These are phyloP conservation scores for Cecidostiba fungosa DNA, from an alignment of 2,888 invertebrate species.

Conservation along the genomic window DNA sequence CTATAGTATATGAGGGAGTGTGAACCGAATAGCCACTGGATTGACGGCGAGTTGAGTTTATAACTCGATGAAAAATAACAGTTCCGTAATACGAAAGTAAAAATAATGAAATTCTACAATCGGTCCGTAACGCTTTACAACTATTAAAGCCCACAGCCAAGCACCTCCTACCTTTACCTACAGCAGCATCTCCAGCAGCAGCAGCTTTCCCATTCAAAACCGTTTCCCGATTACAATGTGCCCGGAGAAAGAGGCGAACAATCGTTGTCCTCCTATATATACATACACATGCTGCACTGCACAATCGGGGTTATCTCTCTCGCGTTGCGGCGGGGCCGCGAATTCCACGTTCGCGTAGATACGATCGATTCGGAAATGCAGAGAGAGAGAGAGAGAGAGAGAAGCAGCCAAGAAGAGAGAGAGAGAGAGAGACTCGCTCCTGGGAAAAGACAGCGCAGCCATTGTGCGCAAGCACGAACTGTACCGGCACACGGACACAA, in stretches of 20 bases:
- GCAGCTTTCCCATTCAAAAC: not conserved
- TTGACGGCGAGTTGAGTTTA: no score
- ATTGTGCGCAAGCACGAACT: constrained; percentile 52
- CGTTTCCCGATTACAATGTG: constrained; percentile 10
- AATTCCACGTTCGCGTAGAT: constrained; percentile 57
- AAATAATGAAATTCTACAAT: not conserved
- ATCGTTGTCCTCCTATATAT: constrained; percentile 58
- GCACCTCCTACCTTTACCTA: not conserved
- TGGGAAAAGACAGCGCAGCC: constrained; percentile 58
- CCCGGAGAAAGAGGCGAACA: constrained; percentile 68
- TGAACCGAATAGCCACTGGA: constrained; percentile 64
- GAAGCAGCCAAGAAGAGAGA: constrained; percentile 65
- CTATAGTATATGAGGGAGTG: constrained; percentile 66
- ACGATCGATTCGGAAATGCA: constrained; percentile 67
- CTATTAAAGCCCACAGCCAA: not conserved
- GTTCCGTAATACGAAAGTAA: not conserved
- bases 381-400: constrained; percentile 68
- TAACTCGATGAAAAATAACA: not conserved
- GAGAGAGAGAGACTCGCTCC: constrained; percentile 65
- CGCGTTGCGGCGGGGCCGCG: constrained; percentile 12
- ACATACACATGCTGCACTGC: not conserved
- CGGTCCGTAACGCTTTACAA: no score
- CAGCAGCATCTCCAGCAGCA: not conserved
- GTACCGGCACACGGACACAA: constrained; percentile 26
- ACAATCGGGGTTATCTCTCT: constrained; percentile 33